These are phyloP conservation scores for Blera fallax DNA, from an alignment of 2,888 invertebrate species.

Conservation along the genomic window DNA sequence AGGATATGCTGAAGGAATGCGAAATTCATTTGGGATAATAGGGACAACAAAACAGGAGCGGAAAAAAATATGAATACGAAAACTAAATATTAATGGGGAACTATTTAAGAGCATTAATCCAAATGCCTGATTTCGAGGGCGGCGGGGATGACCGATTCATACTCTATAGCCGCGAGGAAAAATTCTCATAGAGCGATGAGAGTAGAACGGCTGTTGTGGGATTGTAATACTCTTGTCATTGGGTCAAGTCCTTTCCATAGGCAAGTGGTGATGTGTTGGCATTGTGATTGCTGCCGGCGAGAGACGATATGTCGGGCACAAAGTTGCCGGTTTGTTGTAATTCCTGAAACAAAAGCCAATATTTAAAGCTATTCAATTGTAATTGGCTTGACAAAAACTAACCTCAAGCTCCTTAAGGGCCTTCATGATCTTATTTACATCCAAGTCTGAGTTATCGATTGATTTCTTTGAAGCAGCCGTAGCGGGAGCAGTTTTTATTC, in stretches of 20 bases:
- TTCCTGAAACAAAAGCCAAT: constrained; percentile 18
- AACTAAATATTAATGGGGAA: constrained; percentile 14
- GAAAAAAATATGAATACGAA: constrained; percentile 35
- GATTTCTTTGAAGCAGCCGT: constrained; percentile 70
- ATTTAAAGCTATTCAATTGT: not conserved
- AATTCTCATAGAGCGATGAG: constrained; percentile 69
- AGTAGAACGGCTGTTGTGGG: constrained; percentile 61
- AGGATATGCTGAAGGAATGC: constrained; percentile 53
- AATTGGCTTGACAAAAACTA: constrained; percentile 17
- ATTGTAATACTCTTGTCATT: constrained; percentile 72
- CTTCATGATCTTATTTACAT: constrained; percentile 82
- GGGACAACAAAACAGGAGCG: constrained; percentile 54
- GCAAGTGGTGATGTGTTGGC: constrained; percentile 70
- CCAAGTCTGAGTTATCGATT: constrained; percentile 75
- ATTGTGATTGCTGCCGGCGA: constrained; percentile 64
- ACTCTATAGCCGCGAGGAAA: constrained; percentile 66
- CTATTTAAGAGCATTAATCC: constrained; percentile 29
- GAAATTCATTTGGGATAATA: constrained; percentile 45
- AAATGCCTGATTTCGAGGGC: constrained; percentile 41
- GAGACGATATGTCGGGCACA: constrained; percentile 58
- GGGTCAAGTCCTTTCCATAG: constrained; percentile 67
- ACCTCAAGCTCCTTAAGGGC: constrained; percentile 82
- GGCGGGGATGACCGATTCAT: constrained; percentile 37
- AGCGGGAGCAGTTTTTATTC: constrained; percentile 70
- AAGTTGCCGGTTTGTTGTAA: constrained; percentile 48